Conservation (phyloP, 2,888 invertebrate genomes). For the Clostera curtula region DNA sequence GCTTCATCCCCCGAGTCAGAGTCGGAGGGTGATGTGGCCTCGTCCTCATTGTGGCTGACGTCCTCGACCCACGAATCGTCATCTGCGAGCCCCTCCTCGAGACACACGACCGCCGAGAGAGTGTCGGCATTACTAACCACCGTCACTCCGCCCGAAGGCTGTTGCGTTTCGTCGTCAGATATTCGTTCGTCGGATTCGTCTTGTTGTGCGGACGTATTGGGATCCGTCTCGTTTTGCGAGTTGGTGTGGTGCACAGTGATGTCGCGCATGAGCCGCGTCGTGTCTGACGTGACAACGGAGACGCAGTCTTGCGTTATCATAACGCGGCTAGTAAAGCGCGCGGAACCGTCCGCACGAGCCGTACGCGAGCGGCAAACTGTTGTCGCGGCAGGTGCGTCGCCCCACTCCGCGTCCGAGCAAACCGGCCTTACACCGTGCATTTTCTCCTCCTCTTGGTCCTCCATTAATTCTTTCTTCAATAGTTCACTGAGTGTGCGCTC, state of each 20-base stretch:
- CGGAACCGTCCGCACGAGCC: constrained; percentile 73
- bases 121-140: constrained; percentile 82
- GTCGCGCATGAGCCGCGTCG: constrained; percentile 81
- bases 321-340: constrained; percentile 90
- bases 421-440: constrained; percentile 59
- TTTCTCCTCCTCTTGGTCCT: constrained; percentile 67
- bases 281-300: constrained; percentile 84
- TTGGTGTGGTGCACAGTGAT: constrained; percentile 80
- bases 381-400: constrained; percentile 66
- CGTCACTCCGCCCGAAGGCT: constrained; percentile 77
- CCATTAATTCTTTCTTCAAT: constrained; percentile 72
- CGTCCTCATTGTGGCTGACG: constrained; percentile 86
- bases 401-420: constrained; percentile 58
- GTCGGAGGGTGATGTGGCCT: constrained; percentile 79
- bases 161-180: constrained; percentile 60
- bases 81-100: constrained; percentile 91
- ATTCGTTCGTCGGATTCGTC: constrained; percentile 58
- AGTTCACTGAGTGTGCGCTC: constrained; percentile 72
- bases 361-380: constrained; percentile 72
- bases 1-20: constrained; percentile 82
- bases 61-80: constrained; percentile 96
- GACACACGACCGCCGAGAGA: constrained; percentile 81
- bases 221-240: constrained; percentile 68
- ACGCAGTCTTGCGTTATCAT: constrained; percentile 91
- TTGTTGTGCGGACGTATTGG: constrained; percentile 37